Percentiles rank a stretch among this genome's conserved stretches.
Conservation (phyloP, 2,797 vertebrate species). For the Trachops cirrhosus region DNA sequence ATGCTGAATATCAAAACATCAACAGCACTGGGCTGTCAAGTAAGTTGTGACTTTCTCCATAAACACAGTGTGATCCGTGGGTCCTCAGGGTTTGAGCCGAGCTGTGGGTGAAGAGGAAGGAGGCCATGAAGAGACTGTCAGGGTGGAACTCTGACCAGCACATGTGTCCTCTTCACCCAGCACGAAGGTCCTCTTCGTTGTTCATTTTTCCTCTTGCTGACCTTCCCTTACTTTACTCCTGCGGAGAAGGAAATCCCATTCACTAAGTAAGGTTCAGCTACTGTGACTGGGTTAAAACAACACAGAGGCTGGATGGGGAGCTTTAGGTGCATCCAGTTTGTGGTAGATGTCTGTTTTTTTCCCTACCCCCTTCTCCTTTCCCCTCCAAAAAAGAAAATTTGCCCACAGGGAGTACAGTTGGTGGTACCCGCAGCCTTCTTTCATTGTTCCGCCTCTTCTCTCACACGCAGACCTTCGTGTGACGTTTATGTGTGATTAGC, state of each 20-base stretch:
- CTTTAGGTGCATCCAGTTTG: background rate
- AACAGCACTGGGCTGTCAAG: slow-evolving; percentile 87
- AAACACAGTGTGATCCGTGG: rapidly evolving
- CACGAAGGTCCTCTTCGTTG: background rate
- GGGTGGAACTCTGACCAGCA: background rate
- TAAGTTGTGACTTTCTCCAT: slow-evolving; percentile 77
- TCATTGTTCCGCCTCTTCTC: background rate
- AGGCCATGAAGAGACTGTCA: background rate
- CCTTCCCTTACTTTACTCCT: background rate
- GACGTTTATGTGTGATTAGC: background rate
- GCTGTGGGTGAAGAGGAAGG: background rate
- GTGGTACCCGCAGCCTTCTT: background rate
- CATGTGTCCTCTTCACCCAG: background rate
- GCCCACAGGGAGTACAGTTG: background rate
- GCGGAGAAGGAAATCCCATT: background rate
- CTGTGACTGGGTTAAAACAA: background rate
- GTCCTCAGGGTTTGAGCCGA: background rate
- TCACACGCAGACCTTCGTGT: background rate
- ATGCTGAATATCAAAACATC: slow-evolving; percentile 91
- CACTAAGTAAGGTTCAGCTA: background rate
- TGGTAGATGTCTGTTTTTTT: background rate
- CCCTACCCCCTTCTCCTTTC: background rate
- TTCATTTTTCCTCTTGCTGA: background rate
- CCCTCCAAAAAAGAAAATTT: background rate
- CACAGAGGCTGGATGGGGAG: background rate